Base-by-base conservation (phyloP, 2,888 invertebrate genomes). In the Ichneumoninae sp. region DNA sequence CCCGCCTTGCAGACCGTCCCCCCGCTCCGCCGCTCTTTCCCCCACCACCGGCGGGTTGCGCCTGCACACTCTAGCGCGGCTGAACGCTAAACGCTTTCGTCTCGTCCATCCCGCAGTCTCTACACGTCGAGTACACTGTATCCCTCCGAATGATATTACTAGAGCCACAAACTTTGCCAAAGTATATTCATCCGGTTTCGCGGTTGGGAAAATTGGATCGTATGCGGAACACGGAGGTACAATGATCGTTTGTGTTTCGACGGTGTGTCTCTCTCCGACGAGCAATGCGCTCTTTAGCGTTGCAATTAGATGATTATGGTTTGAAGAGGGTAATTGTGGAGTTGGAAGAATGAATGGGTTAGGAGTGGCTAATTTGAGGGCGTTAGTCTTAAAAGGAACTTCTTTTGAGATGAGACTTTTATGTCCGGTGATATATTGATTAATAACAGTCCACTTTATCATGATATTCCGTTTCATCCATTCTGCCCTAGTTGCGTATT, bases 41-140 rank as follows among this genome's bases (percentile, higher is more conserved):
- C 13, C 3, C 13, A 3, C 44, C 13, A 47, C 16, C 13, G 3
- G 4, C 44, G 16, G 44, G 44, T 16, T 47, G 44, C 44, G 16
- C 22, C 22, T 26, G 22, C 22, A 22, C 50, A 52, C 65, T 75
- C 65, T 65, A 65, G 26, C 13, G 75, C 50, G 19, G 75, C 65
- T 50, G 65, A 75, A 75, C 63, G 65, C 63, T 75, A 75, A 65
- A 36, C 75, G 75, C 65, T 75, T 63, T 75, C 22, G 50, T 50
- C 75, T 65, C 33, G 19, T 30, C 63, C 22, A 19, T 65, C 50
- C n/a, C 33, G 13, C 63, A 30, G 47, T 47, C 30, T 60, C 74
- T 57, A 13, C 10, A 3, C 22, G 8, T 22, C 40, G 57, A 26
- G 40, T 1, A 7, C 6, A 19, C 4, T 54, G 10, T 54, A 54